These are phyloP conservation scores for Toxostoma redivivum DNA, from an alignment of 2,113 vertebrate genomes.

Conservation along the genomic window DNA sequence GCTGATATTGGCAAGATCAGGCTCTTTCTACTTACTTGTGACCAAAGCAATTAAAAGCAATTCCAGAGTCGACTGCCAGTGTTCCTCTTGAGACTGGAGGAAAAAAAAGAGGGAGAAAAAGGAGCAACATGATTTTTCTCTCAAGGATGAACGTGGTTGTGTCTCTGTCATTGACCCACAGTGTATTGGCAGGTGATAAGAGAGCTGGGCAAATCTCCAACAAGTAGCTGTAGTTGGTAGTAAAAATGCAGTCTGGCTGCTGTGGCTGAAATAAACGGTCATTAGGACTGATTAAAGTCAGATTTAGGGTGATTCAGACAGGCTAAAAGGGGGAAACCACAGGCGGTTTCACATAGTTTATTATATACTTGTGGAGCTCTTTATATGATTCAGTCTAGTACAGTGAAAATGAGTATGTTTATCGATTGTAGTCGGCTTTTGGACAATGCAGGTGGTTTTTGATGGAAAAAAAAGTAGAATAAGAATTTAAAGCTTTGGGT, in stretches of 20 bases:
- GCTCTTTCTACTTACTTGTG: not conserved
- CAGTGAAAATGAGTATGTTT: constrained; percentile 15
- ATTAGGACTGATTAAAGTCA: constrained; percentile 76
- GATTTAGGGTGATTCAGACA: constrained; percentile 63
- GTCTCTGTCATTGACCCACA: not conserved
- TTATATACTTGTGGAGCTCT: constrained; percentile 45
- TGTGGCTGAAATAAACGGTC: constrained; percentile 65
- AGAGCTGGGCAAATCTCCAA: constrained; percentile 61
- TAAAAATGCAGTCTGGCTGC: constrained; percentile 60
- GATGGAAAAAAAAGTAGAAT: not conserved
- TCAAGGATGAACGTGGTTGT: not conserved
- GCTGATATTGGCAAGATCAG: not conserved
- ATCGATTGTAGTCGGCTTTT: not conserved
- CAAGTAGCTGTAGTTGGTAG: constrained; percentile 56
- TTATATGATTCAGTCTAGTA: constrained; percentile 25
- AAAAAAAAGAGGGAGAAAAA: not conserved
- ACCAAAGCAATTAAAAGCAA: constrained; percentile 20
- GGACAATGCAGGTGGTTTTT: constrained; percentile 8
- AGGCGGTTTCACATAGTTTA: constrained; percentile 57
- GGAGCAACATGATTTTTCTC: not conserved
- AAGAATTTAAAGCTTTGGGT: not conserved
- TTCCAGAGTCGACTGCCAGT: not conserved
- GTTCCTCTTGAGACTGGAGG: not conserved
- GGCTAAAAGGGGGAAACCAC: constrained; percentile 59
- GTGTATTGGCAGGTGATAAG: constrained; percentile 60